A percentile compares a stretch with the other conserved stretches of the same genome.
Conservation (phyloP, 1,140 invertebrate genomes). For the Drosophila lacteicornis region DNA sequence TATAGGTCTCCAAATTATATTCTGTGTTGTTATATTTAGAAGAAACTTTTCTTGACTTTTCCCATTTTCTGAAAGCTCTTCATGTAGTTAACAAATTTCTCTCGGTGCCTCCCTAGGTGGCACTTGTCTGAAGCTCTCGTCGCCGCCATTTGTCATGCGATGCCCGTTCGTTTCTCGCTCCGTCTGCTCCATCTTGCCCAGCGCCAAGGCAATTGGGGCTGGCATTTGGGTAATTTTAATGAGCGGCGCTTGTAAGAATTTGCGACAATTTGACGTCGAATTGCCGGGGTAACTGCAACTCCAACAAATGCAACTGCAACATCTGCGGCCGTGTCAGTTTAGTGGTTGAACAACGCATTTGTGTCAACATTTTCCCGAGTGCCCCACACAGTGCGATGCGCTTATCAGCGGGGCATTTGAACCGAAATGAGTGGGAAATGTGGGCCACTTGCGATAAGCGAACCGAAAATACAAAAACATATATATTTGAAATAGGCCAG, state of each 20-base stretch:
- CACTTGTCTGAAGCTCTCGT: slow-evolving; percentile 58
- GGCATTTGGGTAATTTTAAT: slow-evolving; percentile 69
- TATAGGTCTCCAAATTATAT: no score
- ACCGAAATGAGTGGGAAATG: slow-evolving; percentile 32
- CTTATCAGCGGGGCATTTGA: slow-evolving; percentile 39
- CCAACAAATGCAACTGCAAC: slow-evolving; percentile 28
- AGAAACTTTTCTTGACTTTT: no score
- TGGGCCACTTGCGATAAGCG: slow-evolving; percentile 65
- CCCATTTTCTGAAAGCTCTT: neutral
- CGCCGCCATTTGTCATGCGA: slow-evolving; percentile 72
- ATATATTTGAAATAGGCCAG: slow-evolving; percentile 37
- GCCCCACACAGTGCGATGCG: slow-evolving; percentile 50
- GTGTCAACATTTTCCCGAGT: slow-evolving; percentile 56
- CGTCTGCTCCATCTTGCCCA: slow-evolving; percentile 9
- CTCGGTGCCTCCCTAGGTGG: slow-evolving; percentile 42
- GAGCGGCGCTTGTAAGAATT: slow-evolving; percentile 73
- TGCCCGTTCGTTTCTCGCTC: slow-evolving; percentile 32
- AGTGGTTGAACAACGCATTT: slow-evolving; percentile 65
- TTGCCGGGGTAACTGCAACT: slow-evolving; percentile 20
- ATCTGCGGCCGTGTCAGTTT: slow-evolving; percentile 58
- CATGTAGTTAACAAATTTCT: neutral
- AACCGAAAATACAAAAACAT: slow-evolving; percentile 23
- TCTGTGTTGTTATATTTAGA: no score
- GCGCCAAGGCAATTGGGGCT: slow-evolving; percentile 52
- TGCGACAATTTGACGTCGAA: slow-evolving; percentile 71